phyloP scores from a whole-genome alignment of 1,140 invertebrate species.

The Zaprionus vittiger region DNA sequence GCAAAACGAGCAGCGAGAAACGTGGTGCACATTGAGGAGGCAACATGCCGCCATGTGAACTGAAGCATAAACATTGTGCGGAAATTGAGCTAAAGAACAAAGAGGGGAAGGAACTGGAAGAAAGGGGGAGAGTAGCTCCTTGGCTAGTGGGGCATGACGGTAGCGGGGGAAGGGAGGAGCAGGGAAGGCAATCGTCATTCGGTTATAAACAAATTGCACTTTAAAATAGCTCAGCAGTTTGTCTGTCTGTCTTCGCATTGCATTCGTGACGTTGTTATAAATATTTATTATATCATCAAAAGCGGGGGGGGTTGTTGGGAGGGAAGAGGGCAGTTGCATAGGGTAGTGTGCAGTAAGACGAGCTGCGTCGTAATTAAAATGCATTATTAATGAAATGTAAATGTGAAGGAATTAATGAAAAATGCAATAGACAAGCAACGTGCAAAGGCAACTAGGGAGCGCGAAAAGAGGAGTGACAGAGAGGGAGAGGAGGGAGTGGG shows the following conservation, averaged over 20 bases:
- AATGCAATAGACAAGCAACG: slow-evolving; percentile 34
- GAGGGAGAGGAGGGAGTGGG: background rate
- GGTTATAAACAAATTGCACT: slow-evolving; percentile 53
- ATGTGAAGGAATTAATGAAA: slow-evolving; percentile 48
- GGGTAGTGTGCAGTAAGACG: background rate
- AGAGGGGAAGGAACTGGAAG: background rate
- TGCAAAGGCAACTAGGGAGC: background rate
- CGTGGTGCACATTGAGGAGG: slow-evolving; percentile 1
- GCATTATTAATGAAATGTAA: slow-evolving; percentile 55
- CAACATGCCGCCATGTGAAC: slow-evolving; percentile 30
- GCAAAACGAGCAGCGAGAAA: slow-evolving; percentile 25
- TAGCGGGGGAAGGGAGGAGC: background rate
- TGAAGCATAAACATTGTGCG: slow-evolving; percentile 52
- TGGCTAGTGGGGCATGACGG: too few species aligned
- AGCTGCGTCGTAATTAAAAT: slow-evolving; percentile 44
- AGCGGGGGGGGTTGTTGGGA: background rate
- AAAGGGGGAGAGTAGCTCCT: background rate
- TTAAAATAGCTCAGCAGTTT: slow-evolving; percentile 41
- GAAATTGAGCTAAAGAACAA: slow-evolving; percentile 41
- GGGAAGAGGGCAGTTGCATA: background rate
- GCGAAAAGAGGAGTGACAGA: background rate
- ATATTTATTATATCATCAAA: slow-evolving; percentile 52
- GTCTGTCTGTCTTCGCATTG: slow-evolving; percentile 38
- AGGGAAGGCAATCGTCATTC: background rate
- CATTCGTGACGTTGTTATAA: slow-evolving; percentile 50